Evolutionary conservation across 2,113 vertebrate genomes (phyloP), one percentile per base, ranked within the genome.

Genomic region (Oenanthe oenanthe): DNA sequence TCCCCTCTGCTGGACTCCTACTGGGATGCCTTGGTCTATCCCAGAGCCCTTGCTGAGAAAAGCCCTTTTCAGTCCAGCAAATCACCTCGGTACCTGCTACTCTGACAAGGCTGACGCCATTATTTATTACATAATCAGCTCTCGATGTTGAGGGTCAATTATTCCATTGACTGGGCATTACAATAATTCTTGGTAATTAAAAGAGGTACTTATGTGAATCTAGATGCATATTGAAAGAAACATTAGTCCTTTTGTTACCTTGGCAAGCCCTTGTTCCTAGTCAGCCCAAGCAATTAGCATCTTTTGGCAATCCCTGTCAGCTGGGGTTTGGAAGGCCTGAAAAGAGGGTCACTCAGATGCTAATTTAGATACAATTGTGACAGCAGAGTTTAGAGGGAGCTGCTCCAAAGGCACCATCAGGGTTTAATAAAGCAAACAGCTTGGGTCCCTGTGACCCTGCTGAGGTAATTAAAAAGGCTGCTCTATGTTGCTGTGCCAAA

Each of bases 351-450:
- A 98, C 97, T 98, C 97, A 98, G 98, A 98, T 98, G 98, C 98
- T 98, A 98, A 98, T 98, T 98, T 98, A 98, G 98, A 98, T 98
- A 98, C 98, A 98, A 98, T 98, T 98, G 98, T 98, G 98, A 97
- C 97, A 97, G 98, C 95, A 75, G 91, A 84, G 89, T 96, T 97
- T 96, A 96, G 96, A 92, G 82, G 93, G 96, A 95, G 88, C 92
- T 80, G 92, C 91, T 97, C 96, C 91, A 95, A 97, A 98, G 97
- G 95, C 96, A 72, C 97, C 97, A 97, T 95, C 94, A n/a, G 82
- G 96, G 96, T 98, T 98, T 98, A 98, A 98, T 98, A 98, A 98
- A 98, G 98, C 97, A 98, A 98, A 98, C 97, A 98, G 98, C 98
- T 97, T 98, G 96, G 97, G 97, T 98, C 95, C 94, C 91, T 50